Evolutionary conservation across 37 sponge, comb jelly and placozoan genomes (phyloP).

Genomic region (Aphrocallistes beatrix): DNA sequence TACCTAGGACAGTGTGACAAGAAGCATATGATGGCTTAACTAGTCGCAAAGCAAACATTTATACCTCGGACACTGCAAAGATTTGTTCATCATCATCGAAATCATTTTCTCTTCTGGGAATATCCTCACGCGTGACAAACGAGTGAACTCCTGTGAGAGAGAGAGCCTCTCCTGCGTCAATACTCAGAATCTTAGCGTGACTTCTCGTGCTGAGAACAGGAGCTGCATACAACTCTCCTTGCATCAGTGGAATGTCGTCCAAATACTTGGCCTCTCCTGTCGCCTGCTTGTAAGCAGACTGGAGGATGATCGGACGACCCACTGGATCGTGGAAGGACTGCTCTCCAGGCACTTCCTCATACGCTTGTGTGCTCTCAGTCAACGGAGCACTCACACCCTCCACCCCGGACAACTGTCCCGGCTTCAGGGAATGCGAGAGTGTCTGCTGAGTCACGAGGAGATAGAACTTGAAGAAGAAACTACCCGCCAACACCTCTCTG

Average conservation of each 20-base stretch:
- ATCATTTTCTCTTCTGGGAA: conserved; percentile 13
- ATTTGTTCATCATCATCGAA: conserved; percentile 48
- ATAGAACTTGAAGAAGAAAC: conserved; percentile 88
- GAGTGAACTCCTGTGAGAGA: conserved; percentile 39
- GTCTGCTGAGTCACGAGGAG: conserved; percentile 34
- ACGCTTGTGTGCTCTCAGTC: conserved; percentile 15
- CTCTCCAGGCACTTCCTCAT: not conserved
- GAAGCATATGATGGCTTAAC: not conserved
- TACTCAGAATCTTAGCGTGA: conserved; percentile 42
- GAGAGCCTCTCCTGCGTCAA: conserved; percentile 37
- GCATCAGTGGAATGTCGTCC: conserved; percentile 59
- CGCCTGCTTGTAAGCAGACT: conserved; percentile 58
- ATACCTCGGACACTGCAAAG: not conserved
- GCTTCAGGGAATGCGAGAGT: not conserved
- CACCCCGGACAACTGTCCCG: not conserved
- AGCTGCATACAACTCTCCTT: conserved; percentile 62
- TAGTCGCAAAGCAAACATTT: not conserved
- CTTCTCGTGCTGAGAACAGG: conserved; percentile 43
- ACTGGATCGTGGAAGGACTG: conserved; percentile 33
- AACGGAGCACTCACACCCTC: not conserved
- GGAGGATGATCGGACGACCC: conserved; percentile 61
- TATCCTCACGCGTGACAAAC: conserved; percentile 42
- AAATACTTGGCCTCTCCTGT: conserved; percentile 65
- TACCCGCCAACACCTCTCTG: conserved; percentile 41
- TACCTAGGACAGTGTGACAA: conserved; percentile 21